These are phyloP conservation scores for Montipora foliosa DNA, from an alignment of 64 coral and sea anemone species.

Conservation along the genomic window DNA sequence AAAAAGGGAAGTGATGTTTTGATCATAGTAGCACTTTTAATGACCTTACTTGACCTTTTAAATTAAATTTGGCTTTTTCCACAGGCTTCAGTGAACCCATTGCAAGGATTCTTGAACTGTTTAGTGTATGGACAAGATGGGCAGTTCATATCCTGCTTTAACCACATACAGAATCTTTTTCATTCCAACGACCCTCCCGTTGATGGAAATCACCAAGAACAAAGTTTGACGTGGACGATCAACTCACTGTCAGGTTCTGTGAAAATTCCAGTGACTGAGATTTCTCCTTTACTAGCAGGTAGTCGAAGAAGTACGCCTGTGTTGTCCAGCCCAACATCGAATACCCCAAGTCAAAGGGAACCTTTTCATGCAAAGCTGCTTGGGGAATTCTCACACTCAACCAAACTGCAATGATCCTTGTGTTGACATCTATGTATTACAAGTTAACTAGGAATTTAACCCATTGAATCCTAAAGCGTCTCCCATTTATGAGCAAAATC, in stretches of 20 bases:
- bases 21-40: no score
- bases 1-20: no score
- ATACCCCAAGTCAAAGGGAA: neutral
- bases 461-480: no score
- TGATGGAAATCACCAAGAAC: neutral
- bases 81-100: conserved; percentile 79
- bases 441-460: no score
- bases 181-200: neutral
- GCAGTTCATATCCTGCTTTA: conserved; percentile 35
- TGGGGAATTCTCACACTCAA: neutral
- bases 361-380: conserved; percentile 2
- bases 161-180: neutral
- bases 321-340: neutral
- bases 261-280: conserved; percentile 27
- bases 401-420: neutral
- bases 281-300: conserved; percentile 17
- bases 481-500: no score
- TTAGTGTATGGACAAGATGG: conserved; percentile 80
- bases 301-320: neutral
- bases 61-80: neutral
- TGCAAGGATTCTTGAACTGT: conserved; percentile 91
- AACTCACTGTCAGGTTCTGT: neutral
- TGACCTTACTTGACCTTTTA: neutral
- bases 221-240: neutral
- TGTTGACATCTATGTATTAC: no score